Percentiles rank a stretch among this genome's conserved stretches.
These are phyloP conservation scores for Aphelenchoides besseyi DNA, from an alignment of 1,140 invertebrate species.

Conservation along the genomic window DNA sequence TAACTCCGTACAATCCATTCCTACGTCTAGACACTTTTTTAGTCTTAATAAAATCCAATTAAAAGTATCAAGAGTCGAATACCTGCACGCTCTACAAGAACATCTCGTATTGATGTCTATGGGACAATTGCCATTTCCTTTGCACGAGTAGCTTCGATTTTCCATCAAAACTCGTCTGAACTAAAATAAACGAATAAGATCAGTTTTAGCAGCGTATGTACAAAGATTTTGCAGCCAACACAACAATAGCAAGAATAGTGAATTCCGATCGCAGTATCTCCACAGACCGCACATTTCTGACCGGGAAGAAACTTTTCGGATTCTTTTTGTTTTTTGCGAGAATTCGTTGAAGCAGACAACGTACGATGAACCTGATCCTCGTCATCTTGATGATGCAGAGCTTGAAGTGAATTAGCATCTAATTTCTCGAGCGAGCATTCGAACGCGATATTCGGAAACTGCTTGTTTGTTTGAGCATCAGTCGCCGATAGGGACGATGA, in stretches of 20 bases:
- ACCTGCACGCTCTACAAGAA: conserved; percentile 41
- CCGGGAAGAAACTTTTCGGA: conserved; percentile 44
- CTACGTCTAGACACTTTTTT: conserved; percentile 56
- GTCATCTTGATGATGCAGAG: conserved; percentile 51
- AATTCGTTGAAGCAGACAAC: conserved; percentile 2
- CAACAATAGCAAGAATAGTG: not conserved
- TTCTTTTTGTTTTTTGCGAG: conserved; percentile 34
- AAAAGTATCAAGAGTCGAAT: conserved; percentile 14
- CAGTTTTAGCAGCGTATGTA: conserved; percentile 25
- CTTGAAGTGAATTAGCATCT: conserved; percentile 44
- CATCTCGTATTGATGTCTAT: conserved; percentile 57
- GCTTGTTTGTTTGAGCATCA: not conserved
- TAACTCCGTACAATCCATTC: conserved; percentile 58
- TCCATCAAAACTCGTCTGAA: conserved; percentile 51
- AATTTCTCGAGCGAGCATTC: conserved; percentile 45
- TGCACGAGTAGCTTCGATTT: conserved; percentile 61
- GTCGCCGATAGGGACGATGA: no score
- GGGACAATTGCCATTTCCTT: conserved; percentile 54
- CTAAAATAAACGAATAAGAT: conserved; percentile 9
- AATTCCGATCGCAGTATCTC: conserved; percentile 48
- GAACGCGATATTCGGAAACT: conserved; percentile 24
- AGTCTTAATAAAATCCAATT: conserved; percentile 34
- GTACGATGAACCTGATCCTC: conserved; percentile 38
- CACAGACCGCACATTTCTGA: conserved; percentile 52
- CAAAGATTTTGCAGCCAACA: conserved; percentile 5